phyloP scores from a whole-genome alignment of 1,140 invertebrate genomes.

The Macrosteles quadrilineatus region DNA sequence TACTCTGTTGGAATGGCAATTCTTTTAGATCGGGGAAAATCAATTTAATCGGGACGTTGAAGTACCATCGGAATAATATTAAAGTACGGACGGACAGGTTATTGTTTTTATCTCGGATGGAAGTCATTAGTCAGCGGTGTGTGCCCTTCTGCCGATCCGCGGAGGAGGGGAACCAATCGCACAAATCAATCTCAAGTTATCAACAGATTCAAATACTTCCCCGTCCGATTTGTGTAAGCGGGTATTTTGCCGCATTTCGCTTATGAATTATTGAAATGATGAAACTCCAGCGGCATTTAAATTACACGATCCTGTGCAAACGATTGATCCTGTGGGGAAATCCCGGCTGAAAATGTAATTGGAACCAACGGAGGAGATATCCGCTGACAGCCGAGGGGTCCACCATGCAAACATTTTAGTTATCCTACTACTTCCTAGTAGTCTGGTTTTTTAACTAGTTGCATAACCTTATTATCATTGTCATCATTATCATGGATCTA shows the following conservation, averaged over 20 bases:
- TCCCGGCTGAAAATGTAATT: not conserved
- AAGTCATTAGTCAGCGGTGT: slow-evolving; percentile 10
- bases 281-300: slow-evolving; percentile 3
- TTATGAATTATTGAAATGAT: slow-evolving; percentile 20
- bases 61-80: slow-evolving; percentile 18
- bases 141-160: not conserved
- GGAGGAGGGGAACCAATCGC: not conserved
- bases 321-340: not conserved
- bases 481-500: too few relatives aligned
- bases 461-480: too few relatives aligned
- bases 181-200: slow-evolving; percentile 15
- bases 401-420: too few relatives aligned
- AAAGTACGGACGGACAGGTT: slow-evolving; percentile 9
- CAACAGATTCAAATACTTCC: slow-evolving; percentile 23
- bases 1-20: slow-evolving; percentile 23
- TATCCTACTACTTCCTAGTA: too few relatives aligned
- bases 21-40: slow-evolving; percentile 17
- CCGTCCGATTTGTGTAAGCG: not conserved
- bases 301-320: not conserved
- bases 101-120: slow-evolving; percentile 14
- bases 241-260: slow-evolving; percentile 10
- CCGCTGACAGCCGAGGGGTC: too few relatives aligned
- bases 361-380: not conserved
- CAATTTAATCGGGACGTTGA: slow-evolving; percentile 4
- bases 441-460: too few relatives aligned